Evolutionary conservation across 2,888 invertebrate species (phyloP).

Genomic region (Fragum sueziense): DNA sequence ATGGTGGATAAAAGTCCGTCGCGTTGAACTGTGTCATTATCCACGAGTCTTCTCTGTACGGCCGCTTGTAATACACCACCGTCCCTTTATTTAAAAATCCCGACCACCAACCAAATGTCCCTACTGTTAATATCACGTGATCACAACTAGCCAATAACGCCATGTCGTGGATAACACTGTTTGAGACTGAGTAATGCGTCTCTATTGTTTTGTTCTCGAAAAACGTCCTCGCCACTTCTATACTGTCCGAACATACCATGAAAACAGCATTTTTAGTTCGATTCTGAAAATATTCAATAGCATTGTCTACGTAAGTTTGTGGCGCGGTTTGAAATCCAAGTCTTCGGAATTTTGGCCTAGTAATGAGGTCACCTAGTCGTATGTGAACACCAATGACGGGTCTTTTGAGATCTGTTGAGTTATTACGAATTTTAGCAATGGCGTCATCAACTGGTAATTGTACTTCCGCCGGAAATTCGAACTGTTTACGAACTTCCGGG

Average conservation of each 20-base stretch:
- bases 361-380: background rate
- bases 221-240: slow-evolving; percentile 31
- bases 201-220: slow-evolving; percentile 31
- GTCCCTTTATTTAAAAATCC: slow-evolving; percentile 51
- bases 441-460: background rate
- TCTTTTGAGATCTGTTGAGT: background rate
- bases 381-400: slow-evolving; percentile 19
- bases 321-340: background rate
- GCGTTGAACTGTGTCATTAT: slow-evolving; percentile 40
- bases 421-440: background rate
- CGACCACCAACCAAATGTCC: slow-evolving; percentile 56
- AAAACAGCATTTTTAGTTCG: slow-evolving; percentile 38
- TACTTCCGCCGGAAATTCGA: background rate
- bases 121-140: slow-evolving; percentile 54
- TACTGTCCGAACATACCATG: slow-evolving; percentile 49
- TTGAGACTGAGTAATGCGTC: background rate
- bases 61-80: slow-evolving; percentile 49
- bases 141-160: slow-evolving; percentile 30
- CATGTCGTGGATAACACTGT: slow-evolving; percentile 37
- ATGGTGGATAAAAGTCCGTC: slow-evolving; percentile 41
- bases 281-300: slow-evolving; percentile 26
- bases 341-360: background rate
- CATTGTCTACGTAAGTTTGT: slow-evolving; percentile 10
- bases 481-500: background rate
- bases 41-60: slow-evolving; percentile 33